These are phyloP conservation scores for Nasonia longicornis DNA, from an alignment of 1,140 invertebrate genomes.

Conservation along the genomic window DNA sequence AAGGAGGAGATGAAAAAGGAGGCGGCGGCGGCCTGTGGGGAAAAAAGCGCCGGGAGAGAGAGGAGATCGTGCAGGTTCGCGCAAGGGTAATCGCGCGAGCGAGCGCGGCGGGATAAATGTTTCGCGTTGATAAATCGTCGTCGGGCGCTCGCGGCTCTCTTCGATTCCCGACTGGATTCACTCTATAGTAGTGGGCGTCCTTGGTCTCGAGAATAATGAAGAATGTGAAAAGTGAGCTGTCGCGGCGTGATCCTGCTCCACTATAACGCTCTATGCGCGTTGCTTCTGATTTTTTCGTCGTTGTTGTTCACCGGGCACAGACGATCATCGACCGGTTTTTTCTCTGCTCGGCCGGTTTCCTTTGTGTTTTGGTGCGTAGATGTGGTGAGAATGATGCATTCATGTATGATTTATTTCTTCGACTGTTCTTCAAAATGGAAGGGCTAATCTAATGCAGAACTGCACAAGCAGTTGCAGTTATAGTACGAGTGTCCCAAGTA, in stretches of 20 bases:
- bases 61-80: background rate
- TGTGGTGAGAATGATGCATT: background rate
- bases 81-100: constrained; percentile 22
- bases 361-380: background rate
- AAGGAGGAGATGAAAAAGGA: background rate
- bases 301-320: background rate
- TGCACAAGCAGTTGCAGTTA: too few relatives aligned
- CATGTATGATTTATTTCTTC: too few relatives aligned
- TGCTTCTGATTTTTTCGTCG: constrained; percentile 1
- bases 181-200: constrained; percentile 48
- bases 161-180: constrained; percentile 36
- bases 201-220: constrained; percentile 53
- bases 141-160: constrained; percentile 30
- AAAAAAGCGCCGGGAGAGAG: constrained; percentile 6
- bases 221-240: constrained; percentile 53
- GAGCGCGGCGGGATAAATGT: constrained; percentile 32
- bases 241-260: background rate
- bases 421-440: too few relatives aligned
- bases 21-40: background rate
- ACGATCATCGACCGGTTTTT: background rate
- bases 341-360: background rate
- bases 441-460: too few relatives aligned
- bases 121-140: constrained; percentile 50
- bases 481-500: too few relatives aligned
- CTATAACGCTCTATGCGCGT: background rate